These are phyloP conservation scores for Temnothorax rugatulus DNA, from an alignment of 2,888 invertebrate species.

Conservation along the genomic window DNA sequence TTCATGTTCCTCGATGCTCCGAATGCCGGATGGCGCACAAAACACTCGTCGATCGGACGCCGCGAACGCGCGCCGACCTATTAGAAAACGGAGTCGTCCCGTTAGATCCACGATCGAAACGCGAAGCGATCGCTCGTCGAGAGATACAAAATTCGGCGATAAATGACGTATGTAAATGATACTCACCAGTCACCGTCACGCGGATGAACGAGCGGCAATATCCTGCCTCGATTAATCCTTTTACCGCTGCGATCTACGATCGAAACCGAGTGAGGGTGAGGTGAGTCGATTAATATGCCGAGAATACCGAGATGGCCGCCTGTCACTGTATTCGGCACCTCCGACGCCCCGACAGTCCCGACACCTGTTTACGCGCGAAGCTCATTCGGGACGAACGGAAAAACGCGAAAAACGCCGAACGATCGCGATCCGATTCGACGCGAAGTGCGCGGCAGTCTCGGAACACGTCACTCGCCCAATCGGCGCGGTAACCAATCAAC, in stretches of 20 bases:
- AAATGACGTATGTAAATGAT: too few relatives aligned
- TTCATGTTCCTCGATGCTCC: not conserved
- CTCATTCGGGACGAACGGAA: not conserved
- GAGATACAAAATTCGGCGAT: too few relatives aligned
- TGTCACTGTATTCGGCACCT: not conserved
- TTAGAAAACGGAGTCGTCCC: not conserved
- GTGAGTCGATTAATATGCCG: too few relatives aligned
- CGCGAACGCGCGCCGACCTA: too few relatives aligned
- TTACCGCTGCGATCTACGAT: too few relatives aligned
- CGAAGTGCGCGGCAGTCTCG: not conserved
- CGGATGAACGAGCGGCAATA: too few relatives aligned
- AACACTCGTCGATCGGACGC: not conserved
- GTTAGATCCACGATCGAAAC: not conserved
- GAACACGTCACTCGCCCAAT: too few relatives aligned
- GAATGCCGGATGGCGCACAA: not conserved
- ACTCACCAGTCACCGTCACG: not conserved
- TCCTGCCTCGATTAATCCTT: too few relatives aligned
- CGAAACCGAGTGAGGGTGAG: too few relatives aligned
- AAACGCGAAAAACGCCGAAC: not conserved
- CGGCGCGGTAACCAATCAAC: not conserved
- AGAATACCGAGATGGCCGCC: not conserved
- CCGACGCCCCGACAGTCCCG: not conserved
- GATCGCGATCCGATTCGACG: not conserved
- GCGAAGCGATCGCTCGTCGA: not conserved
- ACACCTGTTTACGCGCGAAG: not conserved